Evolutionary conservation across 2,113 vertebrate species (phyloP), one percentile per base, ranked within the genome.

Genomic region (Himantopus leucocephalus): DNA sequence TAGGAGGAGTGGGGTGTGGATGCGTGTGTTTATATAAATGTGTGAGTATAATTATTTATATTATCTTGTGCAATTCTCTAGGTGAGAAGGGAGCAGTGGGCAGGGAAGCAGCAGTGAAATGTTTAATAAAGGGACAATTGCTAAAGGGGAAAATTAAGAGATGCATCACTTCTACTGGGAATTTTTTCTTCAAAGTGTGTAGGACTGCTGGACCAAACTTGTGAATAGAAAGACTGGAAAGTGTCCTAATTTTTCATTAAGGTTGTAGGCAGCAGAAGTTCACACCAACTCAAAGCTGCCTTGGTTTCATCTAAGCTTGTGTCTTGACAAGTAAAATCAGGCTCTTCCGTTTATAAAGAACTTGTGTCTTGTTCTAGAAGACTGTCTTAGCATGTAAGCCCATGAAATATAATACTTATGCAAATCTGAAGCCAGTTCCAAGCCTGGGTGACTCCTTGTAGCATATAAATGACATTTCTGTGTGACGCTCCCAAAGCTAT

Each of bases 61-160:
- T 68, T 47, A 34, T 63, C 90, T 93, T 88, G 76, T 91, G 88
- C 79, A 93, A 77, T 59, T 92, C 85, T 60, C 55, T 39, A 71
- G 85, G 85, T 62, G 63, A 94, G 92, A 85, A 95, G 56, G 43
- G 82, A 94, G 85, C 78, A 88, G 88, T 70, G 56, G 81, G 87
- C 88, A 92, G 81, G 39, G 70, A 85, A 77, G 92, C 78, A 96
- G 67, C 59, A 83, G 75, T 6, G 52, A 95, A 66, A 56, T 19
- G 22, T 88, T 47, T 75, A 67, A 91, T 81, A 48, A 76, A 87
- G 66, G 80, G 91, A 50, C 67, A 30, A 1, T 62, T 30, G 53
- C 80, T 91, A 30, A 91, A 96, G 86, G 58, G 73, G 60, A 20
- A 81, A 86, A 94, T 91, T 17, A 81, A 81, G 47, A 87, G 56